Evolutionary conservation across 2,888 invertebrate species (phyloP).

Genomic region (Drosophila mimetica): DNA sequence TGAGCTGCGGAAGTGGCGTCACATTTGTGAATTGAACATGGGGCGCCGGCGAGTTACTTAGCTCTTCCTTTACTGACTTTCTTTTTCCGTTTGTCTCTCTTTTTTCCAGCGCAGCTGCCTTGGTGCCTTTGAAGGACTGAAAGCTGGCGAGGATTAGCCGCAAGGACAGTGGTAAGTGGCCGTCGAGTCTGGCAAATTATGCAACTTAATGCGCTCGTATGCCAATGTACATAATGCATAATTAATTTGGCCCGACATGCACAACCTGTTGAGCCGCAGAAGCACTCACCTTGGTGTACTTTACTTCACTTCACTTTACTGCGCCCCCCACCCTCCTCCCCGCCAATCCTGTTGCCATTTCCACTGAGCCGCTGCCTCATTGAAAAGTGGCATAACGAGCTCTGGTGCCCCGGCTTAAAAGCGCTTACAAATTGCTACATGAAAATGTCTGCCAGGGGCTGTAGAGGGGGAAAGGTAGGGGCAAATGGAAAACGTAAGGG

Average conservation of each 20-base stretch:
- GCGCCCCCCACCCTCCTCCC: not conserved
- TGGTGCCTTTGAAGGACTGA: slow-evolving; percentile 12
- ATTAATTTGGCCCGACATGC: slow-evolving; percentile 77
- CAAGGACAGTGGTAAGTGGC: slow-evolving; percentile 52
- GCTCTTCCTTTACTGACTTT: slow-evolving; percentile 52
- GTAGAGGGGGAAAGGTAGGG: slow-evolving; percentile 2
- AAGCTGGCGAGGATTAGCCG: slow-evolving; percentile 31
- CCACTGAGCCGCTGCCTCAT: slow-evolving; percentile 51
- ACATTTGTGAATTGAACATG: slow-evolving; percentile 41
- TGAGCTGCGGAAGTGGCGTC: slow-evolving; percentile 15
- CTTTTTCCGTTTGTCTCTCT: not conserved
- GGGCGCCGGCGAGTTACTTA: slow-evolving; percentile 63
- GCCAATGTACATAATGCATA: slow-evolving; percentile 70
- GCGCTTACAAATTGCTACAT: slow-evolving; percentile 79
- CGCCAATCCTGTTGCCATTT: slow-evolving; percentile 18
- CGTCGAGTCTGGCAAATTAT: slow-evolving; percentile 59
- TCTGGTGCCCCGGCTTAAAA: slow-evolving; percentile 76
- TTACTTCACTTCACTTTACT: slow-evolving; percentile 8
- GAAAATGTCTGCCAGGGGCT: slow-evolving; percentile 52
- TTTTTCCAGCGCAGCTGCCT: slow-evolving; percentile 4
- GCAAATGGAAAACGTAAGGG: slow-evolving; percentile 21
- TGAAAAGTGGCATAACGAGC: slow-evolving; percentile 80
- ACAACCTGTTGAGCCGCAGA: slow-evolving; percentile 70
- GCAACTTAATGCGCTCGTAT: slow-evolving; percentile 76
- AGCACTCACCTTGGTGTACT: slow-evolving; percentile 39